These are phyloP conservation scores for Meteorus sp. DNA, from an alignment of 1,140 invertebrate genomes.

Conservation along the genomic window DNA sequence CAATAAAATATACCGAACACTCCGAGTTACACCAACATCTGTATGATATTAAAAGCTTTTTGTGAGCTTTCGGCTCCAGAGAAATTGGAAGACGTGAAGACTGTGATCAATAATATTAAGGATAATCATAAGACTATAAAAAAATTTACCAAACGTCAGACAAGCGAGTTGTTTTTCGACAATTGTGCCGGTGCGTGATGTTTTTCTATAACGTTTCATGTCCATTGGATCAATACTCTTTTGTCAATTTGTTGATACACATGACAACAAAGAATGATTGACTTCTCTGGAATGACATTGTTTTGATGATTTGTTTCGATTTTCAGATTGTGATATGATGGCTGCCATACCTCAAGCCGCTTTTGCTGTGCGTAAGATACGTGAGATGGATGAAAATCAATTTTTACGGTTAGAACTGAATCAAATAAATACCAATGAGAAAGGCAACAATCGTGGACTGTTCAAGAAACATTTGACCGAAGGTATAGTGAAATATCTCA, in stretches of 20 bases:
- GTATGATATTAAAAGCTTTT: slow-evolving; percentile 29
- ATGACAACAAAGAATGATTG: background rate
- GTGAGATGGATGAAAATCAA: slow-evolving; percentile 53
- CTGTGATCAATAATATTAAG: background rate
- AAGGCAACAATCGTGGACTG: slow-evolving; percentile 22
- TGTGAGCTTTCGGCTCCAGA: slow-evolving; percentile 11
- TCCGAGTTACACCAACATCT: slow-evolving; percentile 18
- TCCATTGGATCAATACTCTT: background rate
- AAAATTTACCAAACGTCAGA: slow-evolving; percentile 23
- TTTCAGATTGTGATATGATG: slow-evolving; percentile 56
- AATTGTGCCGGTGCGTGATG: slow-evolving; percentile 37
- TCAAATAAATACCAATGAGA: slow-evolving; percentile 37
- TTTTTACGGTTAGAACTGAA: slow-evolving; percentile 45
- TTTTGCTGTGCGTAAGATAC: slow-evolving; percentile 62
- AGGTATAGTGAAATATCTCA: slow-evolving; percentile 5
- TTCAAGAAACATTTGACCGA: slow-evolving; percentile 25
- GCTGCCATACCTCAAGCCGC: slow-evolving; percentile 62
- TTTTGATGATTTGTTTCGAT: slow-evolving; percentile 2
- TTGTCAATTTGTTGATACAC: no score
- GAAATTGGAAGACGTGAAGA: background rate
- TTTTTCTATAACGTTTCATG: background rate
- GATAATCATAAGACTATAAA: no score
- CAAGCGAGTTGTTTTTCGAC: slow-evolving; percentile 39
- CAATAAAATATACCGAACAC: slow-evolving; percentile 13
- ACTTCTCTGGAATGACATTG: background rate